Evolutionary conservation across 2,113 vertebrate genomes (phyloP).

Genomic region (Rhodinocichla rosea): DNA sequence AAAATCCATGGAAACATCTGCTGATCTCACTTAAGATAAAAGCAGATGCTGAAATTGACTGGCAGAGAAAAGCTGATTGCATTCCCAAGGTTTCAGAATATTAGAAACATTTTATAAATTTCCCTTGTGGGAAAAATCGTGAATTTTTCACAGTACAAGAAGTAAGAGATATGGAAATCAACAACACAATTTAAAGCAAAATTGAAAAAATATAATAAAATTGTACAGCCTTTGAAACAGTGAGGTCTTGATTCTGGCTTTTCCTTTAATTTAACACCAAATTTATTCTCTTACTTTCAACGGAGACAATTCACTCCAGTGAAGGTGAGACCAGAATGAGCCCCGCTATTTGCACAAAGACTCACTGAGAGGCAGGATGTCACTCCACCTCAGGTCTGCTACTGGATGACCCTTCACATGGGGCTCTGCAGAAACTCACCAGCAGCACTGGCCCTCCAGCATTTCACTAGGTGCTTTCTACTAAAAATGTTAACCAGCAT

Average conservation of each 20-base stretch:
- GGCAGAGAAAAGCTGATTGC: background rate
- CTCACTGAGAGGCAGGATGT: background rate
- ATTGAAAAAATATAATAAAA: background rate
- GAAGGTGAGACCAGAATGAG: background rate
- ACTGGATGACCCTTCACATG: background rate
- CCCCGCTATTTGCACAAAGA: background rate
- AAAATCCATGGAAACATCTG: background rate
- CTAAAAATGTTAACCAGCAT: background rate
- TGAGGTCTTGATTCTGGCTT: background rate
- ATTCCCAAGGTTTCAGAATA: background rate
- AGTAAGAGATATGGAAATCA: background rate
- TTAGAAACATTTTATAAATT: background rate
- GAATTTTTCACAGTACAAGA: background rate
- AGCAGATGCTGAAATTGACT: background rate
- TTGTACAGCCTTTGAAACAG: background rate
- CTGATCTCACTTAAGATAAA: background rate
- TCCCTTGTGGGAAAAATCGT: fast-evolving
- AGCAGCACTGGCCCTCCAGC: background rate
- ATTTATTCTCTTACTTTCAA: background rate
- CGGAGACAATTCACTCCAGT: background rate
- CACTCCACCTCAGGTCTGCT: background rate
- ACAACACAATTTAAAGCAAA: background rate
- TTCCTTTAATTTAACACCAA: background rate
- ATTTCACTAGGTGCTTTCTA: background rate
- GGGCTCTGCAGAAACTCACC: background rate